phyloP scores from a whole-genome alignment of 2,888 invertebrate species.

The Idaea biselata region DNA sequence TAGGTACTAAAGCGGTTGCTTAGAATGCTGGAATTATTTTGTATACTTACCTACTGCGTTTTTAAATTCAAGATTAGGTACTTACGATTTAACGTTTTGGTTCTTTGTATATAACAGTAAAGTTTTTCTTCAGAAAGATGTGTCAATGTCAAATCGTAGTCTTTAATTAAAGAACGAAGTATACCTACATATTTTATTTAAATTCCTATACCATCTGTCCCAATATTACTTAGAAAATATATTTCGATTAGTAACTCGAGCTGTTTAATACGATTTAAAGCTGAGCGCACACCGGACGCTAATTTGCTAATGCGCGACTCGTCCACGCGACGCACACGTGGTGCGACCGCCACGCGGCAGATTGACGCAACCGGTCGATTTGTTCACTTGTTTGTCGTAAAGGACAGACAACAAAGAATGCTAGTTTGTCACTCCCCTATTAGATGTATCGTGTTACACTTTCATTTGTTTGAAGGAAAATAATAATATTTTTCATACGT shows the following conservation, averaged over 20 bases:
- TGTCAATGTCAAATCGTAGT: too few species aligned
- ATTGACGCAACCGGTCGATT: slow-evolving; percentile 66
- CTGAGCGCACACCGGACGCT: slow-evolving; percentile 51
- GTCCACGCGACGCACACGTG: slow-evolving; percentile 60
- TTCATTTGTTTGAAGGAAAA: not conserved
- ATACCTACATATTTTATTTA: too few species aligned
- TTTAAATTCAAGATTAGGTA: too few species aligned
- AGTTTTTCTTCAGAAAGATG: too few species aligned
- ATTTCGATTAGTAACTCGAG: slow-evolving; percentile 51
- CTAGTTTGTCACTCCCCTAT: slow-evolving; percentile 41
- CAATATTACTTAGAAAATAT: slow-evolving; percentile 11
- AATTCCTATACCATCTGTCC: not conserved
- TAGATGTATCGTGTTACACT: not conserved
- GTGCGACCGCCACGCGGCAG: slow-evolving; percentile 60
- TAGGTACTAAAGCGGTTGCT: too few species aligned
- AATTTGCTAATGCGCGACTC: slow-evolving; percentile 72
- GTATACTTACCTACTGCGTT: too few species aligned
- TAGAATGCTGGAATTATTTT: too few species aligned
- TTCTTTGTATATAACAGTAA: too few species aligned
- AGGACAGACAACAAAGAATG: slow-evolving; percentile 54
- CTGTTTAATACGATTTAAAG: slow-evolving; percentile 61
- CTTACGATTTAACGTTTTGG: too few species aligned
- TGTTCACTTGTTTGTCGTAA: slow-evolving; percentile 70
- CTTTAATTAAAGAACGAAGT: too few species aligned
- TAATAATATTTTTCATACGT: slow-evolving; percentile 24